Conservation (phyloP, 1,140 invertebrate genomes). For the Halesus radiatus region DNA sequence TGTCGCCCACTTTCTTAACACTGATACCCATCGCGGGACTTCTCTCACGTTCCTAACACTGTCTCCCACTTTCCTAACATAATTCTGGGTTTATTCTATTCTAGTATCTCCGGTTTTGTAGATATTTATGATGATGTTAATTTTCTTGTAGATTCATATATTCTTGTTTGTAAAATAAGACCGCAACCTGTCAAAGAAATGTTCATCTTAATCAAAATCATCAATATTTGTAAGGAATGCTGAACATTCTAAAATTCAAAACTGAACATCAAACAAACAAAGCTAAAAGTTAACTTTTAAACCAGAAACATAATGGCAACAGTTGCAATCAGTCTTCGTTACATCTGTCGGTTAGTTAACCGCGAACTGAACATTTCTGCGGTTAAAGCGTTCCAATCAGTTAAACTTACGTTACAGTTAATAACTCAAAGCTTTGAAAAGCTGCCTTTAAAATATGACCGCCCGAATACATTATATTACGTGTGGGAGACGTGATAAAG, state of each 20-base stretch:
- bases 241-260: neutral
- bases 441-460: neutral
- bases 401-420: slow-evolving; percentile 17
- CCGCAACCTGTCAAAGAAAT: neutral
- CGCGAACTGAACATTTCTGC: slow-evolving; percentile 9
- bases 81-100: too few species aligned
- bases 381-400: slow-evolving; percentile 23
- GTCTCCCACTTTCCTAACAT: too few species aligned
- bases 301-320: neutral
- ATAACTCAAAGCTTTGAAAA: neutral
- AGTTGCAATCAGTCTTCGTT: slow-evolving; percentile 19
- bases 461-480: neutral
- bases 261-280: slow-evolving; percentile 2
- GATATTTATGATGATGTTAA: too few species aligned
- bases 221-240: neutral
- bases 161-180: neutral
- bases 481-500: too few species aligned
- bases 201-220: neutral
- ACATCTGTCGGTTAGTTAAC: slow-evolving; percentile 2
- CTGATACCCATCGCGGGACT: too few species aligned
- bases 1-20: too few species aligned
- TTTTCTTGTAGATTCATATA: too few species aligned
- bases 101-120: too few species aligned
- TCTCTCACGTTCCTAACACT: too few species aligned
- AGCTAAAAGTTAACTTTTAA: slow-evolving; percentile 5